These are phyloP conservation scores for Tenthredo notha DNA, from an alignment of 2,888 invertebrate genomes.

Conservation along the genomic window DNA sequence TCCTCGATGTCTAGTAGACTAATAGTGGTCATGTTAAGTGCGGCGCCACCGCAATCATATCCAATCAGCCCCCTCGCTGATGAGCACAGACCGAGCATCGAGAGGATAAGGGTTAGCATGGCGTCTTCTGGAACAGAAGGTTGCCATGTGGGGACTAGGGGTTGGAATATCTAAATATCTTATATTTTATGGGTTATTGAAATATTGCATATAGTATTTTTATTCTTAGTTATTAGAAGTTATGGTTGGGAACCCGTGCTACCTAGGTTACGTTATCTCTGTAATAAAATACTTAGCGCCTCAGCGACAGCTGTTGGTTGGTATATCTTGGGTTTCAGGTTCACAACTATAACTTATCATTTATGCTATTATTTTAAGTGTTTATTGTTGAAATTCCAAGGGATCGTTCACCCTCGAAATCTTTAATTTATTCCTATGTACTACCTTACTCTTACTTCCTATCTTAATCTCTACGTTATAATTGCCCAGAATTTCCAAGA, in stretches of 20 bases:
- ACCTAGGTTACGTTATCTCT: too few species aligned
- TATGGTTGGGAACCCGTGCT: too few species aligned
- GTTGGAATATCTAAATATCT: background rate
- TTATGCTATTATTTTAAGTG: too few species aligned
- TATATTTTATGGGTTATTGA: background rate
- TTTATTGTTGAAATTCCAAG: too few species aligned
- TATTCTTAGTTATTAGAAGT: too few species aligned
- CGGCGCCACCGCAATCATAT: background rate
- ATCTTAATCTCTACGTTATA: background rate
- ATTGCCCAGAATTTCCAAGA: background rate
- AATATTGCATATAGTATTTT: too few species aligned
- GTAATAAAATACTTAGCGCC: too few species aligned
- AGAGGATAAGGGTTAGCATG: background rate
- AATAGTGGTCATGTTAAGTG: background rate
- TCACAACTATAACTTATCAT: too few species aligned
- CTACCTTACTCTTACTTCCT: constrained; percentile 19
- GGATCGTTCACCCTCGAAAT: background rate
- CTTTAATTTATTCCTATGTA: constrained; percentile 8
- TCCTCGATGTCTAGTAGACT: background rate
- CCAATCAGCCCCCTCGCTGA: background rate
- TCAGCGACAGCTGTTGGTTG: too few species aligned
- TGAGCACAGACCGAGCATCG: background rate
- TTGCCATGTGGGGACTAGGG: background rate
- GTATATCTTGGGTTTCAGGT: too few species aligned
- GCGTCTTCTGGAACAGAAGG: background rate